phyloP scores from a whole-genome alignment of 2,888 invertebrate genomes.

The Maniola hyperantus region DNA sequence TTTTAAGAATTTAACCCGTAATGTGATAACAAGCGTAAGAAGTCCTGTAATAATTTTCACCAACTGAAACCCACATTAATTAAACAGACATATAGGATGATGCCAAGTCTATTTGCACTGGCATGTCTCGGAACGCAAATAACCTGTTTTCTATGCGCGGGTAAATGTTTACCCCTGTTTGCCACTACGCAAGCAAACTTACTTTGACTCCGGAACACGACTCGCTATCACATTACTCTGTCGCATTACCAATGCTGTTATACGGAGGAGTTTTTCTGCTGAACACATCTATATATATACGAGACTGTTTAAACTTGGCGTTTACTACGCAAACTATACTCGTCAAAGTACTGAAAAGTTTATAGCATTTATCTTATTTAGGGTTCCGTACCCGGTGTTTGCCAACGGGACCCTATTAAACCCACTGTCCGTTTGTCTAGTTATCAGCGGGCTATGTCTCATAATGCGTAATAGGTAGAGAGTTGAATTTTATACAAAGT shows the following conservation, averaged over 20 bases:
- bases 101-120: slow-evolving; percentile 55
- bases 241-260: slow-evolving; percentile 51
- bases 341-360: slow-evolving; percentile 44
- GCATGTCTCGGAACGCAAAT: slow-evolving; percentile 54
- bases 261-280: slow-evolving; percentile 46
- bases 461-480: no score
- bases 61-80: slow-evolving; percentile 41
- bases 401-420: no score
- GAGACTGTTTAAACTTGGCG: slow-evolving; percentile 9
- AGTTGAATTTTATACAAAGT: no score
- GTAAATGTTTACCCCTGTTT: slow-evolving; percentile 68
- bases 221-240: slow-evolving; percentile 43
- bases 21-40: no score
- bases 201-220: slow-evolving; percentile 53
- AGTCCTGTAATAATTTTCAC: no score
- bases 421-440: no score
- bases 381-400: no score
- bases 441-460: no score
- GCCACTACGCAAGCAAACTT: slow-evolving; percentile 67
- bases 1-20: no score
- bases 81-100: slow-evolving; percentile 52
- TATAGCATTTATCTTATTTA: no score
- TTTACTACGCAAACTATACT: not conserved
- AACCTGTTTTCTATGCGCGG: slow-evolving; percentile 62
- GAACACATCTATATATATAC: not conserved